Percentiles rank a stretch among this genome's conserved stretches.
phyloP scores from a whole-genome alignment of 2,113 vertebrate species.

The Nansenia antarctica region DNA sequence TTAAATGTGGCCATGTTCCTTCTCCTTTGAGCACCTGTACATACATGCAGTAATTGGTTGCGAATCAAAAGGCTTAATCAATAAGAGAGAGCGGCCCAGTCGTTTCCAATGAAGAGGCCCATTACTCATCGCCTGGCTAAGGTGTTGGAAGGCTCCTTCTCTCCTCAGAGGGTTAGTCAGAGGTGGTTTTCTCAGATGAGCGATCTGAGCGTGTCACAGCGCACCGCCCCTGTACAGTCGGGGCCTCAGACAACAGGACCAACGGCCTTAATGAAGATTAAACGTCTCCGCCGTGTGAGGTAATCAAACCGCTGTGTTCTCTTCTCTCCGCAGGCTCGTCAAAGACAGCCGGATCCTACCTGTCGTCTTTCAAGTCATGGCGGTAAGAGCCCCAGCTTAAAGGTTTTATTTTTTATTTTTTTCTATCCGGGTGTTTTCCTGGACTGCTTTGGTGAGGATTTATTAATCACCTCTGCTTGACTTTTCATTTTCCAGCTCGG shows the following conservation, averaged over 20 bases:
- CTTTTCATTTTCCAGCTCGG: background rate
- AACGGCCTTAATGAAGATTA: constrained; percentile 10
- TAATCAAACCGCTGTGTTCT: background rate
- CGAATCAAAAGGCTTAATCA: constrained; percentile 23
- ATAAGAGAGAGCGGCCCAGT: constrained; percentile 2
- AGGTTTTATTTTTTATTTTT: background rate
- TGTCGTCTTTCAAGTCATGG: constrained; percentile 1
- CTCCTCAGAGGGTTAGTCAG: constrained; percentile 1
- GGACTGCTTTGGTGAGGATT: background rate
- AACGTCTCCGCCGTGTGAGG: constrained; percentile 1
- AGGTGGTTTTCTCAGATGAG: constrained; percentile 10
- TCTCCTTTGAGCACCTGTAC: constrained; percentile 1
- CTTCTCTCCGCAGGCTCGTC: background rate
- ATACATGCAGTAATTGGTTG: constrained; percentile 15
- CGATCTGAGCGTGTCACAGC: background rate
- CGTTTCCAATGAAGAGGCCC: constrained; percentile 15
- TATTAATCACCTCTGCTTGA: background rate
- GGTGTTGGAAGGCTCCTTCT: constrained; percentile 2
- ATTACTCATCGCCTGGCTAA: constrained; percentile 8
- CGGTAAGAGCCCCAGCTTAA: background rate
- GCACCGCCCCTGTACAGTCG: background rate
- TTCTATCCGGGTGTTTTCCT: background rate
- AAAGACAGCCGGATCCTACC: background rate
- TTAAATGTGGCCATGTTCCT: background rate
- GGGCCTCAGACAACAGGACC: background rate